A percentile compares a stretch with the other conserved stretches of the same genome.
phyloP scores from a whole-genome alignment of 2,797 vertebrate genomes.

The Enteromius anoplus region DNA sequence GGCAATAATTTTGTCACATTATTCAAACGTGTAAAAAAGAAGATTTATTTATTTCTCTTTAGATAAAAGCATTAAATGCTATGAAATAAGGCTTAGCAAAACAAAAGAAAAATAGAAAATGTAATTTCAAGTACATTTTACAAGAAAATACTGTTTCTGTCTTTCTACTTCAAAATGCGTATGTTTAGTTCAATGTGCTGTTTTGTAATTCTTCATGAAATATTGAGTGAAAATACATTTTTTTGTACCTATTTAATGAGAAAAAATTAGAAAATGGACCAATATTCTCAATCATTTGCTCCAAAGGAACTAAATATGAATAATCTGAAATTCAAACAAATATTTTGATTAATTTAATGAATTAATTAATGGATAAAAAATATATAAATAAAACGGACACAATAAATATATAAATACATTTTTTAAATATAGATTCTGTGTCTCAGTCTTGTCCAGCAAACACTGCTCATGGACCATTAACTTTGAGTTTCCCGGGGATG shows the following conservation, averaged over 20 bases:
- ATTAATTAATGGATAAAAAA: neutral
- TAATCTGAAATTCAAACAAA: neutral
- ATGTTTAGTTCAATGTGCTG: neutral
- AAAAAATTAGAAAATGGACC: neutral
- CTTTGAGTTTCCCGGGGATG: slow-evolving; percentile 10
- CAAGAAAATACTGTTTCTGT: neutral
- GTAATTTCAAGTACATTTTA: neutral
- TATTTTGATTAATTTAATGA: too few species aligned
- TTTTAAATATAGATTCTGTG: neutral
- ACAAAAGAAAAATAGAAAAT: neutral
- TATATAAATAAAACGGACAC: neutral
- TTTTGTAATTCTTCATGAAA: too few species aligned
- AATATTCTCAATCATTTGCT: neutral
- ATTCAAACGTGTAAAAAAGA: neutral
- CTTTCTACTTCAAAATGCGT: neutral
- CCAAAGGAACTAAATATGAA: neutral
- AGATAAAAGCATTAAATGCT: neutral
- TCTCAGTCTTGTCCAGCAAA: neutral
- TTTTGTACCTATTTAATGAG: too few species aligned
- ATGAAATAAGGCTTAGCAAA: neutral
- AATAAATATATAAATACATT: neutral
- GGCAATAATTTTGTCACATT: neutral
- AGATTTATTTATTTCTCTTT: neutral
- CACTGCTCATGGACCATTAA: neutral
- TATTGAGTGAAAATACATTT: too few species aligned